Conservation (phyloP, 2,888 invertebrate genomes). For the Acrobasis consociella region DNA sequence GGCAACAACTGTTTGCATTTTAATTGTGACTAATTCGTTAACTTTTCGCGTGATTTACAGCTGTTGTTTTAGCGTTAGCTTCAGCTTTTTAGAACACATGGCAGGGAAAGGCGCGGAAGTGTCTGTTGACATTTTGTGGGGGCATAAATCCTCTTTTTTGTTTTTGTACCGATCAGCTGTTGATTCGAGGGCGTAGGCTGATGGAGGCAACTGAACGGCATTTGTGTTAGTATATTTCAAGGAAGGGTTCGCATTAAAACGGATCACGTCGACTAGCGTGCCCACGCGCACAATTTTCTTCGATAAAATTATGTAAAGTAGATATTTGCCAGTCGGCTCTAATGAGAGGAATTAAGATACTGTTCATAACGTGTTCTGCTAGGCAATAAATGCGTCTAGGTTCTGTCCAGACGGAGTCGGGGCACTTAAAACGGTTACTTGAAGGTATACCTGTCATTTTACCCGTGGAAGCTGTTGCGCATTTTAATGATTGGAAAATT, state of each 20-base stretch:
- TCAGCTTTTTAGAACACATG: conserved; percentile 49
- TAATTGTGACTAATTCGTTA: conserved; percentile 81
- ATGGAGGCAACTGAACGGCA: conserved; percentile 39
- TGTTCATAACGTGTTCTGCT: conserved; percentile 61
- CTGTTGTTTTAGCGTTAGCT: conserved; percentile 66
- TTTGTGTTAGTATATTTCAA: conserved; percentile 64
- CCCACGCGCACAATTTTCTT: conserved; percentile 74
- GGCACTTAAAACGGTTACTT: conserved; percentile 25
- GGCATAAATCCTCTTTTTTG: conserved; percentile 54
- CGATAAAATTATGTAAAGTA: conserved; percentile 76
- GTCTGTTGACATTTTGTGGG: conserved; percentile 59
- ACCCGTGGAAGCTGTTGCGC: background rate
- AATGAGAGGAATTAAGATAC: conserved; percentile 76
- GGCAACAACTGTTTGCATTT: conserved; percentile 80
- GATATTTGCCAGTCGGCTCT: conserved; percentile 65
- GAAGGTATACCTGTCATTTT: background rate
- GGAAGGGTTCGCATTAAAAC: conserved; percentile 66
- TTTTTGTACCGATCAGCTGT: conserved; percentile 32
- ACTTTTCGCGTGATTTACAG: conserved; percentile 76
- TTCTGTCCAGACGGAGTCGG: conserved; percentile 54
- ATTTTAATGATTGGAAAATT: background rate
- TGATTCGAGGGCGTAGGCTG: conserved; percentile 27
- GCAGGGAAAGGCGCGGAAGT: conserved; percentile 44
- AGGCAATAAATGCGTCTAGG: conserved; percentile 65
- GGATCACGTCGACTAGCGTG: conserved; percentile 57